These are phyloP conservation scores for Dermochelys coriacea DNA, from an alignment of 2,797 vertebrate species.

Conservation along the genomic window DNA sequence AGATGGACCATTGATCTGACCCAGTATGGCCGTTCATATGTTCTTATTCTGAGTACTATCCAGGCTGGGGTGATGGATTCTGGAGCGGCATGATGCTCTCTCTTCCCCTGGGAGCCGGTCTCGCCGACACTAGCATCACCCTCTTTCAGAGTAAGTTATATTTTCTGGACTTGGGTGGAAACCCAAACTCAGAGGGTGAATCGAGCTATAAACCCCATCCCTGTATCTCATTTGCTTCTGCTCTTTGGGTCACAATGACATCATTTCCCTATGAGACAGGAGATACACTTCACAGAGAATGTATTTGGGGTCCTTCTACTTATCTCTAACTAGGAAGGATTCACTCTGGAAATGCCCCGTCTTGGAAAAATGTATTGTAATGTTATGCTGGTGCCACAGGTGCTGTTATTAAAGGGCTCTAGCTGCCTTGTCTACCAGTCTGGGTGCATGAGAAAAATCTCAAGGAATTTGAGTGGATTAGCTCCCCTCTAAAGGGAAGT, in stretches of 20 bases:
- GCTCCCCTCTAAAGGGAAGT: constrained; percentile 24
- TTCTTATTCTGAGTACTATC: no score
- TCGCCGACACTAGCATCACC: no score
- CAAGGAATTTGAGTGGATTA: constrained; percentile 66
- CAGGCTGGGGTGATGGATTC: no score
- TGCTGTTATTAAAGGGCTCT: not conserved
- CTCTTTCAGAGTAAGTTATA: no score
- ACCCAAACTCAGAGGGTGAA: no score
- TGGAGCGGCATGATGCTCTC: no score
- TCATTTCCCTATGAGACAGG: not conserved
- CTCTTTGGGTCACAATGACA: not conserved
- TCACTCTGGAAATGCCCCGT: not conserved
- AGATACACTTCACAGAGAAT: not conserved
- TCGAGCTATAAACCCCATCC: no score
- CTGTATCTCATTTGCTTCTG: not conserved
- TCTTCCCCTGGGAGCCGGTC: no score
- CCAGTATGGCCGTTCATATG: no score
- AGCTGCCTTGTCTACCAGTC: not conserved
- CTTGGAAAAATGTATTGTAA: accelerated
- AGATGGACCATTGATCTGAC: no score
- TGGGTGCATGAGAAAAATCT: constrained; percentile 36
- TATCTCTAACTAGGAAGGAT: not conserved
- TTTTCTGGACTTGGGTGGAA: no score
- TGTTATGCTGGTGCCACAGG: not conserved
- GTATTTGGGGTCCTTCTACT: not conserved